Evolutionary conservation across 2,113 vertebrate species (phyloP), one percentile per base, ranked within the genome.

Genomic region (Crotalus helleri): DNA sequence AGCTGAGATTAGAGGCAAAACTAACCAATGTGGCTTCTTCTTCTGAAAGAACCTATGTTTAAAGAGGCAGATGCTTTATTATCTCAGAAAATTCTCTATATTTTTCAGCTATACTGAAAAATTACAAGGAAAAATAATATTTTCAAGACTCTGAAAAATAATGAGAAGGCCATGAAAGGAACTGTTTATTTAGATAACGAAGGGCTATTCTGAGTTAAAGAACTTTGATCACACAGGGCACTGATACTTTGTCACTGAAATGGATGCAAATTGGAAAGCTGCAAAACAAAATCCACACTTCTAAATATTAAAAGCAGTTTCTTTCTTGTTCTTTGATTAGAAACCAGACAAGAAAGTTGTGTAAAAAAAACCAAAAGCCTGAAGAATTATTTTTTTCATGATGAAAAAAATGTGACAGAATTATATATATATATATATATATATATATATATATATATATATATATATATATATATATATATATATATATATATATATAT

Each of bases 401-500:
- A 81, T 39, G 87, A 91, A 21, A 92, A 46, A 89, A 88, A 94
- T 92, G 74, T n/a, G 89, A 49, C 24, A 85, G 91, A n/a, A 5
- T 86, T 96, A 7, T 49, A 49, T 49, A 49, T 49, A 49, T 49
- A 49, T 49, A 49, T 33, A 33, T 33, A 33, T 33, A 33, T 33
- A 33, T 33, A 33, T 33, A 33, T 33, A 33, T 33, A 33, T 33
- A 33, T 33, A 33, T 49, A 49, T 7, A 49, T 49, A 49, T 6
- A 49, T 49, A 49, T 7, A 49, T 8, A 49, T 1, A 46, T 4
- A 46, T 33, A n/a, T n/a, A n/a, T n/a, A n/a, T n/a, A n/a, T n/a
- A n/a, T n/a, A n/a, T n/a, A n/a, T n/a, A n/a, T n/a, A n/a, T 96
- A 7, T 49, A 49, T 49, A 94, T 87, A 92, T 92, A 5, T 64